Base-by-base conservation (phyloP, 2,113 vertebrate genomes). In the Aythya baeri region DNA sequence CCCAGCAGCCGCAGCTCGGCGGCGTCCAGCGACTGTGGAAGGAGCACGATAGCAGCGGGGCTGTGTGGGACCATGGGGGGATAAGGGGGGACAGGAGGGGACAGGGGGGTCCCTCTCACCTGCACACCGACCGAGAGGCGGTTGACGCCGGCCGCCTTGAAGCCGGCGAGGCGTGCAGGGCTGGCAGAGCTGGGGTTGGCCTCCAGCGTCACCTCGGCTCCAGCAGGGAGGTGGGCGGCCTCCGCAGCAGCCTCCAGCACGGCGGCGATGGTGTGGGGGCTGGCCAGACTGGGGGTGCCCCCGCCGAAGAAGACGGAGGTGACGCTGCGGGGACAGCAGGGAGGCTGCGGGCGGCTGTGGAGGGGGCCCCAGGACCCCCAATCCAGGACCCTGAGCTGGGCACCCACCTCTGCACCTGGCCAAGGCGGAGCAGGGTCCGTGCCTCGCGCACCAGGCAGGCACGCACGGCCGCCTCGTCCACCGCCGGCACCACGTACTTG, bases 221-320 rank as follows among this genome's bases (percentile, higher is more conserved):
- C 71, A 1, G 94, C 73, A 1, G 97, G 96, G 61, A 99, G 96
- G 41, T 77, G 78, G 10, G 86, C 73, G 11, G 66, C 71, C 49
- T 84, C 97, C 1, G 98, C 98, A 17, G 99, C 93, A 0, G 97
- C 98, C 62, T 99, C 98, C 62, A 99, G 79, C 77, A 99, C 88
- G 0, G 98, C 98, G 0, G 95, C 97, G 1, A 99, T 81, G 5
- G 98, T 99, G 29, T 63, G 73, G 2, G 99, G 98, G 36, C 93
- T 98, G 77, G 99, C 99, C 95, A 99, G 96, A 82, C 99, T 99
- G 4, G 99, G 99, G 32, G 99, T 99, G 31, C 99, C 99, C 7
- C 99, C 99, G 0, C 99, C 99, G 2, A 99, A 99, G 94, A 99
- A 99, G 36, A 99, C 98, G 0, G 99, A 99, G 9, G 98, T 98